Evolutionary conservation across 1,140 invertebrate species (phyloP), one percentile per base, ranked within the genome.

Genomic region (Drosophila baimaii): DNA sequence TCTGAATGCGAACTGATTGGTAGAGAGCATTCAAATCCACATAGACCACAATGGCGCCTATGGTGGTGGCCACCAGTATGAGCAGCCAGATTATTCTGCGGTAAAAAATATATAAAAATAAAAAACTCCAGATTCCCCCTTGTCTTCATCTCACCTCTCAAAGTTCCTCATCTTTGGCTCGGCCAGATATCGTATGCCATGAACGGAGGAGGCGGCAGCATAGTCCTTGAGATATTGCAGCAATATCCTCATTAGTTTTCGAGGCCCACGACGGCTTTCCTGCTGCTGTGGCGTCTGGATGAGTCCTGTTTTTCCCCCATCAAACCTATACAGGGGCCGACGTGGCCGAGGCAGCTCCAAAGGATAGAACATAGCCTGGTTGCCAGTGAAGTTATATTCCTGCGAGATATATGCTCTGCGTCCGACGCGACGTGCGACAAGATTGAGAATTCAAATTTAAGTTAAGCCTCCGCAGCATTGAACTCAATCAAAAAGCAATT

Each of bases 401-500:
- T 21, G 51, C 27, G 27, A 8, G 27, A 29, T 29, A 29, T 29
- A 51, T 75, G 79, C 47, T 59, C 21, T 15, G 29, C 41, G 21
- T 35, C 25, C 29, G 46, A 66, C 27, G 56, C 54, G n/a, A n/a
- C n/a, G 21, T 41, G 46, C 57, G 41, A 41, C 27, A 31, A 41
- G 59, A 86, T 85, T 84, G 39, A 59, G 17, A 59, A 75, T 68
- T 86, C 73, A 70, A 77, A 82, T 70, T 61, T 37, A 80, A 80
- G 33, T 80, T 76, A 41, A 54, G 63, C 46, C 62, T 64, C 57
- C 51, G 75, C 68, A 55, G 75, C 63, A 77, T 73, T 74, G 57
- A 89, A 89, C 85, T 81, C 84, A 89, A 89, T 89, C 81, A 89
- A 89, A 89, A 89, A 89, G 84, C 80, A 89, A 89, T 89, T 89